Percentiles rank a stretch among this genome's conserved stretches.
Evolutionary conservation across 2,113 vertebrate species (phyloP).

Genomic region (Gobiocypris rarus): DNA sequence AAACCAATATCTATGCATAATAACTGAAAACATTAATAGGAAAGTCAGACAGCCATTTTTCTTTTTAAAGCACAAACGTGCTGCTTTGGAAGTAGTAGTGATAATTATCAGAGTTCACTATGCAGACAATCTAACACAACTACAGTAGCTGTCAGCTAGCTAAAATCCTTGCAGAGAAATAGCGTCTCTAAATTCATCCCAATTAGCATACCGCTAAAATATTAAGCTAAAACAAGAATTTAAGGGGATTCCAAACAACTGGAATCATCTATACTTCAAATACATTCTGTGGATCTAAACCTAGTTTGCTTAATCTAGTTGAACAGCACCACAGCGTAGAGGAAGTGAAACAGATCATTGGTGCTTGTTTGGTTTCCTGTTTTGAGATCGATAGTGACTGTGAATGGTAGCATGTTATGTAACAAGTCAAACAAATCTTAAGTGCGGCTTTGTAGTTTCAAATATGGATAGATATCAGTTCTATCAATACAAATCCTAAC

Average conservation of each 20-base stretch:
- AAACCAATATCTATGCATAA: not conserved
- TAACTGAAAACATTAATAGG: not conserved
- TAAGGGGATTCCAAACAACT: too few species aligned
- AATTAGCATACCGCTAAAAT: not conserved
- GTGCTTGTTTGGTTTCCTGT: slow-evolving; percentile 8
- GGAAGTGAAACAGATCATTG: slow-evolving; percentile 17
- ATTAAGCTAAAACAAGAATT: not conserved
- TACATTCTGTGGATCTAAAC: not conserved
- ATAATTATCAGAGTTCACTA: not conserved
- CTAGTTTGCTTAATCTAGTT: not conserved
- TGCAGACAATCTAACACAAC: not conserved
- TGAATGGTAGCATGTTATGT: not conserved
- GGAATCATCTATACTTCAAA: not conserved
- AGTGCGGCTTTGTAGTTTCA: not conserved
- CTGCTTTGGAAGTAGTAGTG: not conserved
- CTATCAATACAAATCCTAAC: too few species aligned
- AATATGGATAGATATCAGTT: too few species aligned
- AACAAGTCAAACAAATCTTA: slow-evolving; percentile 1
- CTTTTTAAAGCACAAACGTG: not conserved
- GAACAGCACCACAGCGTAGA: not conserved
- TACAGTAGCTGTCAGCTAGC: not conserved
- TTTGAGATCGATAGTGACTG: not conserved
- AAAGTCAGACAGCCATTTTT: not conserved
- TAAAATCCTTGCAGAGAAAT: not conserved
- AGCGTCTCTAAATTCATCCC: not conserved